Evolutionary conservation across 2,888 invertebrate genomes (phyloP), one percentile per base, ranked within the genome.

Genomic region (Agriotes lineatus): DNA sequence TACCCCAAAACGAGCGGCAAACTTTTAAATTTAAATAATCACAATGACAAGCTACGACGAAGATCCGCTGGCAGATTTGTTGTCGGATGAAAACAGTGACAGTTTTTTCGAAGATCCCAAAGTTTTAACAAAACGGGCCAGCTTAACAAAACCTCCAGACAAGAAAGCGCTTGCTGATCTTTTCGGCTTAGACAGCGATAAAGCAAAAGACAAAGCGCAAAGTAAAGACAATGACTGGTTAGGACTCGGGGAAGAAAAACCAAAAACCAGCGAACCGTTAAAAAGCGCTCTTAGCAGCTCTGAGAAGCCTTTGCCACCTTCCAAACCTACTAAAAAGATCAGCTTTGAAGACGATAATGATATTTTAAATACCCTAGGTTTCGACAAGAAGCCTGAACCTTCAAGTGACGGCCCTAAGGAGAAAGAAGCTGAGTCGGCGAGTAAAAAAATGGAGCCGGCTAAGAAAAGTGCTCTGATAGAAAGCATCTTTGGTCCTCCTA

Each of bases 81-180:
- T 91, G 48, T 91, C 90, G 77, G 91, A 91, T 78, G 90, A 88
- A 66, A 91, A 90, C 75, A 90, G 91, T 75, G 92, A 92, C 76
- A 91, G 90, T 82, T 92, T 92, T 77, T 92, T 91, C 76, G 90
- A 90, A 73, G 89, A 89, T 74, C 88, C 89, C 73, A 86, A 83
- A 78, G 58, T 72, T 4, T 16, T 72, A 22, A 69, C 72, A 1
- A 84, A 79, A 70, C 73, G 77, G 42, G 62, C 77, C 18, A 78
- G 77, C 69, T 63, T 77, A 35, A 76, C 69, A 54, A 80, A 78
- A 74, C 70, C 76, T 0, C 77, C 78, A 6, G 79, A 81, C 57
- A 82, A 82, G 67, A 84, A 83, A 72, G 77, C 82, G 0, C 44
- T 79, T 35, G 72, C 71, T 7, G 77, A 80, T 69, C 62, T 81